phyloP scores from a whole-genome alignment of 2,888 invertebrate genomes.

The Ellobium chinense region DNA sequence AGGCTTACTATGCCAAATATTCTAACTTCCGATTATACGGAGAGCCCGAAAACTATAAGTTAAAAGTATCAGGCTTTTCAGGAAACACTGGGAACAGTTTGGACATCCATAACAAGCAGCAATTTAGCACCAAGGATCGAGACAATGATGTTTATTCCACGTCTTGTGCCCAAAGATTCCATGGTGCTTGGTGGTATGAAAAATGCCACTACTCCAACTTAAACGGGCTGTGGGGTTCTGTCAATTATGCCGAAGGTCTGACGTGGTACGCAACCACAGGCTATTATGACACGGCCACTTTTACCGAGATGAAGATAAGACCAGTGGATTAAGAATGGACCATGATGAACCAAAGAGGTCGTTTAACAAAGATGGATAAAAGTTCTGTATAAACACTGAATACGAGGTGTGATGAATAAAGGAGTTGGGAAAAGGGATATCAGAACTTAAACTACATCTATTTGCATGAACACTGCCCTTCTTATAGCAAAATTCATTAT shows the following conservation, averaged over 20 bases:
- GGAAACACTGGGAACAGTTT: constrained; percentile 6
- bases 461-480: too few species aligned
- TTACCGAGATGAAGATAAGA: constrained; percentile 26
- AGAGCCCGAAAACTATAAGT: background rate
- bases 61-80: background rate
- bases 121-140: background rate
- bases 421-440: too few species aligned
- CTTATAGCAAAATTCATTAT: too few species aligned
- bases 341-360: too few species aligned
- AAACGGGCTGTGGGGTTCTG: constrained; percentile 11
- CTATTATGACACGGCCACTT: background rate
- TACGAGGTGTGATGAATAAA: too few species aligned
- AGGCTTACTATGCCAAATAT: background rate
- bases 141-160: background rate
- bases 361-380: too few species aligned
- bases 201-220: background rate
- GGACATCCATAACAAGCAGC: background rate
- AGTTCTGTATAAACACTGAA: too few species aligned
- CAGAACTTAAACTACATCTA: too few species aligned
- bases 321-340: background rate
- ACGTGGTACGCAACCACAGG: background rate
- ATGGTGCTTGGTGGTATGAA: constrained; percentile 25
- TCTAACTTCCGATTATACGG: background rate
- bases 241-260: background rate
- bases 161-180: background rate